phyloP scores from a whole-genome alignment of 2,113 vertebrate genomes.

The Psettodes erumei region DNA sequence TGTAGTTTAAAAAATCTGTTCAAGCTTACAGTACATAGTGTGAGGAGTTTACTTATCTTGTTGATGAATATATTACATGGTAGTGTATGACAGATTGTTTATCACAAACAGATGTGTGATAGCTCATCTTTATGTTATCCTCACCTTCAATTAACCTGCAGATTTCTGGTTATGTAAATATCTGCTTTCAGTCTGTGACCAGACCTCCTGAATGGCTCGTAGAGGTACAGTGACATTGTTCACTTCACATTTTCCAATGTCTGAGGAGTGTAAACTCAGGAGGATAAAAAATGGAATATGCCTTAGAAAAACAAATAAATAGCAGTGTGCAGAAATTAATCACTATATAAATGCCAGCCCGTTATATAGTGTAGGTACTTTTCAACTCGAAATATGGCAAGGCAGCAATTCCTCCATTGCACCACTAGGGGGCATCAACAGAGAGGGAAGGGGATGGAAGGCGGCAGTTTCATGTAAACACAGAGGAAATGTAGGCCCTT shows the following conservation, averaged over 20 bases:
- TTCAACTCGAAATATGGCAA: background rate
- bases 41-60: slow-evolving; percentile 6
- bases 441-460: slow-evolving; percentile 21
- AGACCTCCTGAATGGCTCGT: slow-evolving; percentile 20
- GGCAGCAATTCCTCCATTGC: slow-evolving; percentile 8
- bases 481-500: background rate
- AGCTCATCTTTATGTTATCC: background rate
- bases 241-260: slow-evolving; percentile 35
- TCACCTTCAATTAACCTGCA: slow-evolving; percentile 2
- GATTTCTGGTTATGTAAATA: slow-evolving; percentile 8
- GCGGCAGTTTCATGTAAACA: slow-evolving; percentile 57
- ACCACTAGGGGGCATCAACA: slow-evolving; percentile 48
- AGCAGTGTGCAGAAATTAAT: slow-evolving; percentile 3
- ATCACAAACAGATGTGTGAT: slow-evolving; percentile 1
- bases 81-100: background rate
- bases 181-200: slow-evolving; percentile 4
- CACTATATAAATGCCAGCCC: slow-evolving; percentile 5
- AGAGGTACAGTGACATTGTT: slow-evolving; percentile 11
- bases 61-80: background rate
- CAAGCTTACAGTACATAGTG: background rate
- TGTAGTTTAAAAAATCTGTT: background rate
- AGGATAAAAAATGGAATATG: slow-evolving; percentile 3
- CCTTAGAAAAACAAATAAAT: background rate
- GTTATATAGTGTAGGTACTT: background rate
- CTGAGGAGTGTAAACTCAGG: slow-evolving; percentile 34